Evolutionary conservation across 2,113 vertebrate species (phyloP), one percentile per base, ranked within the genome.

Genomic region (Pterocles orientalis): DNA sequence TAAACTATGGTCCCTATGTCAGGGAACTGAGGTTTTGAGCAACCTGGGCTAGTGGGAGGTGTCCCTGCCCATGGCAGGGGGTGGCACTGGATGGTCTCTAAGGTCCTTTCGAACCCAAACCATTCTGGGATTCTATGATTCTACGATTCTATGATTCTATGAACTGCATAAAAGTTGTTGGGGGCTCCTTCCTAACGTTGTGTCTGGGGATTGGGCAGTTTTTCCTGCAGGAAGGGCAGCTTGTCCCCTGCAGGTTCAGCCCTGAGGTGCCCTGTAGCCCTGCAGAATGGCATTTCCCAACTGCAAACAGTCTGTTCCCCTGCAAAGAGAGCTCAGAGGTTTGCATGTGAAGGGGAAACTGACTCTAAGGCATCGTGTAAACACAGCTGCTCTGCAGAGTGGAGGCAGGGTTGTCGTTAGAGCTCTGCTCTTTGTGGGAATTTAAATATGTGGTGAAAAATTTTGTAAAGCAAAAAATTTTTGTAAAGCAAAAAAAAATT

Each of bases 211-310:
- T 28, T 11, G n/a, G 47, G 20, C 8, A 53, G 21, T 18, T 24
- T 73, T 48, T 82, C 39, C 58, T 51, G 24, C 24, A 56, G 39
- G 19, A 54, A 80, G 36, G 19, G 71, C 23, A 65, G 36, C 39
- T 82, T 28, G 31, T 14, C 21, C 14, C 26, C 19, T 1, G 1
- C 0, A 2, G 8, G 8, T 33, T 82, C 56, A 34, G 48, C 28
- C 60, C 19, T 3, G 3, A 71, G 26, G n/a, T 21, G 34, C 50
- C 57, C 31, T 31, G 36, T 50, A 41, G 54, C 18, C 66, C n/a
- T 61, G 34, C 21, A 65, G 47, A 62, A 91, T 19, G 34, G 26
- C 1, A 0, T 48, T 80, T 64, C 13, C n/a, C 53, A 82, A 79
- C 50, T 19, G 17, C 53, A 33, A 69, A 48, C 45, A 61, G 11